Percentiles rank a stretch among this genome's conserved stretches.
Evolutionary conservation across 2,888 invertebrate species (phyloP).

Genomic region (Sipha maydis): DNA sequence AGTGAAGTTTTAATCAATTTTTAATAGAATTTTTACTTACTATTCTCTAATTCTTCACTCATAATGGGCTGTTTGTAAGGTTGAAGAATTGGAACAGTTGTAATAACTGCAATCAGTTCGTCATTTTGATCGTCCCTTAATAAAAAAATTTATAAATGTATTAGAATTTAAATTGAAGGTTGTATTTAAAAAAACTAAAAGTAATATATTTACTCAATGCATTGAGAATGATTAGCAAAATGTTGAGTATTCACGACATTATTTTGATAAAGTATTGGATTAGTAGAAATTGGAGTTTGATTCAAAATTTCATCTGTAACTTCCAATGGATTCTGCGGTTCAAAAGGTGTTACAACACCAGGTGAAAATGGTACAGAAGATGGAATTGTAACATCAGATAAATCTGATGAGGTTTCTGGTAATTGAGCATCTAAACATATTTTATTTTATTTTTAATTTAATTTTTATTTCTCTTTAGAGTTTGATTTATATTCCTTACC

Average conservation of each 20-base stretch:
- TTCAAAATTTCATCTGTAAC: not conserved
- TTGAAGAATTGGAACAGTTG: conserved; percentile 53
- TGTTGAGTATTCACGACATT: not conserved
- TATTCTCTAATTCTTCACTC: conserved; percentile 25
- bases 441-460: not conserved
- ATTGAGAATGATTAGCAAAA: conserved; percentile 17
- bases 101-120: conserved; percentile 56
- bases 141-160: not conserved
- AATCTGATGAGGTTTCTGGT: not conserved
- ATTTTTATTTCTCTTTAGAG: not conserved
- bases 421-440: not conserved
- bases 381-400: not conserved
- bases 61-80: conserved; percentile 20
- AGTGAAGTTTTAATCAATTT: not conserved
- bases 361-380: not conserved
- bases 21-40: conserved; percentile 31
- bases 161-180: not conserved
- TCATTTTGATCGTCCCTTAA: conserved; percentile 53
- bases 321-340: not conserved
- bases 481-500: not conserved
- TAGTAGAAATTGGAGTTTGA: conserved; percentile 6
- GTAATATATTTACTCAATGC: conserved; percentile 23
- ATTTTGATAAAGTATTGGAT: conserved; percentile 39
- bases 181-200: not conserved
- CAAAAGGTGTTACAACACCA: not conserved